Evolutionary conservation across 2,797 vertebrate genomes (phyloP), one percentile per base, ranked within the genome.

Genomic region (Betta splendens): DNA sequence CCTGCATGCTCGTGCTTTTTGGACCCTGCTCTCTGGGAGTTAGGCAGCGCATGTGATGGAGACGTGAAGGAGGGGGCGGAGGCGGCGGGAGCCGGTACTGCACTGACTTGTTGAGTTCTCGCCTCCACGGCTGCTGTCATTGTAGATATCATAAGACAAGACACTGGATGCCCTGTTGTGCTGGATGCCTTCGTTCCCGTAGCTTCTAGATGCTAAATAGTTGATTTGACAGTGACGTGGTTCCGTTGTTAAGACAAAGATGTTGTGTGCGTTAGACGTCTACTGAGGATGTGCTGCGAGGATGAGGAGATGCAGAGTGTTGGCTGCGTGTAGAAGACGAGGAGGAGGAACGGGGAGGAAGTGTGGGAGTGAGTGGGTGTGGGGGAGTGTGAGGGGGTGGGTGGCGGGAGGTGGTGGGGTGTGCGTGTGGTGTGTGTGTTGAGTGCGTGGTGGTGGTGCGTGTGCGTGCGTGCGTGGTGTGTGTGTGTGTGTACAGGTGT

Each of bases 41-140:
- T 59, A 61, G 69, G 60, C 62, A 70, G 62, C 64, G 63, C 48
- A 77, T 68, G 43, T 67, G 59, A 61, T 58, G 57, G 55, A 51
- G 53, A 72, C 68, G 55, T 76, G 69, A 80, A 45, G 29, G 49
- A 70, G 70, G 80, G 64, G 70, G 64, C 78, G 40, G 65, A 64
- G 38, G 83, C 85, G 85, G 80, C 65, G 58, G 64, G 82, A 78
- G 71, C 64, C 62, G 80, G 79, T 81, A 86, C 68, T 87, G 83
- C 84, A 87, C 80, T 81, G 80, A 89, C 84, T 81, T 87, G 85
- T 88, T 86, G 82, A 81, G 48, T 70, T 49, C 42, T 57, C 10
- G 36, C 66, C 61, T 64, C 50, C 48, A 63, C 18, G 77, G 67
- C 72, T 75, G 48, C 68, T 70, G 49, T 57, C 58, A 78, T 74